Evolutionary conservation across 2,797 vertebrate species (phyloP).

Genomic region (Pampus argenteus): DNA sequence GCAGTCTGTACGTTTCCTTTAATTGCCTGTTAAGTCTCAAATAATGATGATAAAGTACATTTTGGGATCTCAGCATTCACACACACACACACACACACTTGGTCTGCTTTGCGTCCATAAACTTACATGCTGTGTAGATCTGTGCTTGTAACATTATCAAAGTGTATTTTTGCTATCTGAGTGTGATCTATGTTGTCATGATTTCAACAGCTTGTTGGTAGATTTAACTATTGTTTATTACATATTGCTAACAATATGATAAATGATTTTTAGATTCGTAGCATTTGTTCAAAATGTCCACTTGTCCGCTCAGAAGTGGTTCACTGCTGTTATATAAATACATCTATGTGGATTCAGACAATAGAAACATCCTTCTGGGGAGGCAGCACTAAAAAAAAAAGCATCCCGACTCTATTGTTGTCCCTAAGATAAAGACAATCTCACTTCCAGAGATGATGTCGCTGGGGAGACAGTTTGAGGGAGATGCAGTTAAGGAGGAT

Average conservation of each 20-base stretch:
- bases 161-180: not conserved
- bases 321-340: conserved; percentile 43
- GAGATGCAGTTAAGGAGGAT: conserved; percentile 54
- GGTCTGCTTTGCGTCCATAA: not conserved
- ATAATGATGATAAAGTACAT: conserved; percentile 7
- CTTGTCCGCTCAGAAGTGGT: conserved; percentile 14
- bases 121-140: not conserved
- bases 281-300: conserved; percentile 17
- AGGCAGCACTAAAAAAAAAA: conserved; percentile 45
- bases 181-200: not conserved
- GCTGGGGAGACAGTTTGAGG: conserved; percentile 41
- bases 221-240: not conserved
- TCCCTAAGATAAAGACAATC: conserved; percentile 53
- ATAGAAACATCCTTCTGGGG: conserved; percentile 31
- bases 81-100: no score
- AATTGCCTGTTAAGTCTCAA: conserved; percentile 5
- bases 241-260: not conserved
- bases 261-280: not conserved
- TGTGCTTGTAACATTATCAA: not conserved
- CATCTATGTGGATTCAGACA: conserved; percentile 48
- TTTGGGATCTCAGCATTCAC: not conserved
- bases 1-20: not conserved
- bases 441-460: conserved; percentile 45
- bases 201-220: not conserved
- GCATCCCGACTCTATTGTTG: conserved; percentile 43